These are phyloP conservation scores for Dryomyza anilis DNA, from an alignment of 2,888 invertebrate genomes.

Conservation along the genomic window DNA sequence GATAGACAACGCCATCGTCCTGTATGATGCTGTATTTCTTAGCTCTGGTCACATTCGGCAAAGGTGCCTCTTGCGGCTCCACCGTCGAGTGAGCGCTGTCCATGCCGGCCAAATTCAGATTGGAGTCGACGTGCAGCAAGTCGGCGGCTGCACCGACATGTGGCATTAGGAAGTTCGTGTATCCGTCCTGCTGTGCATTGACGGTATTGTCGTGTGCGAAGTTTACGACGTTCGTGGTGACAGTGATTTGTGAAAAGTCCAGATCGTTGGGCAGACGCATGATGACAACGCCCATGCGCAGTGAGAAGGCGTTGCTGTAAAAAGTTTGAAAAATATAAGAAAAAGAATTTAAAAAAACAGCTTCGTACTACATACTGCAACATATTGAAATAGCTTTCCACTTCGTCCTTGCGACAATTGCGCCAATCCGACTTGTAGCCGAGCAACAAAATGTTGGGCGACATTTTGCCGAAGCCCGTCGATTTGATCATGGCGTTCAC, in stretches of 20 bases:
- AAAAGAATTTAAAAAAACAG: not conserved
- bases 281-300: constrained; percentile 88
- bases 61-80: constrained; percentile 50
- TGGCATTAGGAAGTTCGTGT: constrained; percentile 50
- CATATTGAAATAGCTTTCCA: constrained; percentile 90
- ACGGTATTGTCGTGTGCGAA: constrained; percentile 46
- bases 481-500: constrained; percentile 84
- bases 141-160: constrained; percentile 53
- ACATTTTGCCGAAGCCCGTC: constrained; percentile 87
- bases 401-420: constrained; percentile 72
- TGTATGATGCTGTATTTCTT: constrained; percentile 51
- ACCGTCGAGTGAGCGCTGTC: constrained; percentile 53
- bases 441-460: constrained; percentile 92
- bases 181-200: constrained; percentile 52
- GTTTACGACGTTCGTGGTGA: constrained; percentile 44
- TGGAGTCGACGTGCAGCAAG: constrained; percentile 73
- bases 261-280: constrained; percentile 84
- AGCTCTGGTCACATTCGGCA: constrained; percentile 51
- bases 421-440: constrained; percentile 94
- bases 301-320: constrained; percentile 87
- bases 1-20: constrained; percentile 63
- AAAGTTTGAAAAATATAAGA: not conserved
- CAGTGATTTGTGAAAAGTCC: constrained; percentile 70
- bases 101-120: constrained; percentile 68
- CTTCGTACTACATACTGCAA: constrained; percentile 79